Conservation (phyloP, 2,888 invertebrate genomes). For the Fissipunctia ypsillon region DNA sequence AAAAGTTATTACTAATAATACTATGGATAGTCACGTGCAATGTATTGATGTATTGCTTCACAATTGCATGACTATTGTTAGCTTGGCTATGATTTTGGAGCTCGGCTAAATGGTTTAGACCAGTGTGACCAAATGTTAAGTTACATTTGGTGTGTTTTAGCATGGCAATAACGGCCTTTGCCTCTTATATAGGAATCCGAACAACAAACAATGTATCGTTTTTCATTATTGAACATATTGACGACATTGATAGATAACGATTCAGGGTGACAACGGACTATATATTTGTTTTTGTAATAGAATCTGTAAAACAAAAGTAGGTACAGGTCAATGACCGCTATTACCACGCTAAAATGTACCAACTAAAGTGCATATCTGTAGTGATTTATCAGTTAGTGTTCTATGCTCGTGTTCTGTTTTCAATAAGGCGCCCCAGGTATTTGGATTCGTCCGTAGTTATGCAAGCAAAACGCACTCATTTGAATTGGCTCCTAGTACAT, state of each 20-base stretch:
- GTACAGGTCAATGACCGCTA: not conserved
- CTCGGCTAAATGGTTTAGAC: not conserved
- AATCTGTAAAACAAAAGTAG: not conserved
- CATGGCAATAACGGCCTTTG: not conserved
- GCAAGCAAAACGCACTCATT: not conserved
- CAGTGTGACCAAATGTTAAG: too few relatives aligned
- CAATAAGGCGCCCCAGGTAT: not conserved
- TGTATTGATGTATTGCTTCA: not conserved
- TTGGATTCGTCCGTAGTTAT: not conserved
- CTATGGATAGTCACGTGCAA: constrained; percentile 25
- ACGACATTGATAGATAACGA: not conserved
- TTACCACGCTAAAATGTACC: not conserved
- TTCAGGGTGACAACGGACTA: not conserved
- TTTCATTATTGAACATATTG: not conserved
- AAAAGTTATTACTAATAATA: not conserved
- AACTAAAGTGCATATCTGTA: not conserved
- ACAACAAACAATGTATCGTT: not conserved
- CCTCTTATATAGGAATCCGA: not conserved
- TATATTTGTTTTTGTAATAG: not conserved
- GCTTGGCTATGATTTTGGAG: not conserved
- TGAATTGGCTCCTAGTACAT: not conserved
- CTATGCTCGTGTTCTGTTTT: not conserved
- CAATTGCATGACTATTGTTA: not conserved
- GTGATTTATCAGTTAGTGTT: not conserved
- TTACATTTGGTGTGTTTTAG: not conserved